Evolutionary conservation across 2,113 vertebrate species (phyloP), one percentile per base, ranked within the genome.

Genomic region (Illadopsis cleaveri): DNA sequence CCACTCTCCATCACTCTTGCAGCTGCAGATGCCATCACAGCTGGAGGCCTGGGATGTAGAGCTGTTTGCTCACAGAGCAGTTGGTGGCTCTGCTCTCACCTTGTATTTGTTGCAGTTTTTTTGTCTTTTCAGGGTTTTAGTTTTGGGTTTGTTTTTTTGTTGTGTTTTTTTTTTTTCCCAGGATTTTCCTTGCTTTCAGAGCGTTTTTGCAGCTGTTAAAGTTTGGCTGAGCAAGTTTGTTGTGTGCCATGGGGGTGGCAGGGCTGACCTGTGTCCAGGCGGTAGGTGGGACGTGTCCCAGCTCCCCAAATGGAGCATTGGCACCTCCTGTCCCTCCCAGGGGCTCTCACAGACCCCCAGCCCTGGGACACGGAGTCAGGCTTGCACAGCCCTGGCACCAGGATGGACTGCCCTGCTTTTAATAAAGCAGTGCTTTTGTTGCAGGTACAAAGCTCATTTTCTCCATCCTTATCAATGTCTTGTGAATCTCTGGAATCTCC

Each of bases 241-340:
- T 54, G 6, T 53, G 62, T 56, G 76, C 72, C 4, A 0, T 18
- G 11, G 1, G 9, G 57, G 4, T 33, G 53, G 48, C 57, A 35
- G 54, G 77, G 40, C 33, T 91, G 68, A 2, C 35, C 30, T 15
- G 24, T 8, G 5, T 2, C 28, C 22, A 7, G 8, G 19, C 16
- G 5, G 2, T 2, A 10, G 28, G 5, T 16, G 37, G 28, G 50
- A 19, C 30, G 19, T 48, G 64, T 50, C 69, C 28, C 9, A 9
- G 18, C 45, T 15, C 35, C 40, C 44, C 4, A 2, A 28, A 6
- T 0, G 0, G 24, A 38, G 45, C 20, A 0, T 0, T 10, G 28
- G 35, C 31, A 21, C 23, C 35, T 45, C 31, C 42, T 28, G 58
- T 35, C 37, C 21, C 37, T 27, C 7, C 23, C 1, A 0, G 28